Conservation (phyloP, 2,888 invertebrate species). For the Diogma glabrata region DNA sequence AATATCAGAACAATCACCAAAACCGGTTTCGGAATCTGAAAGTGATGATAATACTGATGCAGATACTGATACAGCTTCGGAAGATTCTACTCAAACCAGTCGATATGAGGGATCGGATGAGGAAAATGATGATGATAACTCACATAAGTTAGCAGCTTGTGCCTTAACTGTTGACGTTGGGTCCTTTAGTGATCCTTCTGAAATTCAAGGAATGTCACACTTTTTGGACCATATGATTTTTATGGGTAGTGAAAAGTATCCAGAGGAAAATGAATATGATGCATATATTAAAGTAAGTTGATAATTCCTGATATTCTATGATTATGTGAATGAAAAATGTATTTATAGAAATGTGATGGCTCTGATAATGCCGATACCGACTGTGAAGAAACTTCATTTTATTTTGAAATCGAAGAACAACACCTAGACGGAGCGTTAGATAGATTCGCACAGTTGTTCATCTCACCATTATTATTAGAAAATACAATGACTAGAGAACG, state of each 20-base stretch:
- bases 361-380: slow-evolving; percentile 81
- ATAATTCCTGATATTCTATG: too few relatives aligned
- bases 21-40: slow-evolving; percentile 19
- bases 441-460: slow-evolving; percentile 81
- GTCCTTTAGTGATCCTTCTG: slow-evolving; percentile 63
- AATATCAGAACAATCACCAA: slow-evolving; percentile 49
- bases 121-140: slow-evolving; percentile 28
- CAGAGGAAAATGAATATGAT: slow-evolving; percentile 75
- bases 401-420: slow-evolving; percentile 78
- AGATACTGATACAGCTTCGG: neutral
- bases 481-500: slow-evolving; percentile 78
- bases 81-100: slow-evolving; percentile 6
- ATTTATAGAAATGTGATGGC: slow-evolving; percentile 59
- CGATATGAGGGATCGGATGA: too few relatives aligned
- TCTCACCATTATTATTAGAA: slow-evolving; percentile 70
- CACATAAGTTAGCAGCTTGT: slow-evolving; percentile 52
- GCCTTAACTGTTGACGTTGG: slow-evolving; percentile 66
- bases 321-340: too few relatives aligned
- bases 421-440: slow-evolving; percentile 66
- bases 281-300: slow-evolving; percentile 50
- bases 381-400: slow-evolving; percentile 75
- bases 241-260: slow-evolving; percentile 86
- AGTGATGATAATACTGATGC: slow-evolving; percentile 16
- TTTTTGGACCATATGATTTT: slow-evolving; percentile 87
- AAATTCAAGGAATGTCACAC: slow-evolving; percentile 70